Conservation (phyloP, 2,113 vertebrate species). For the Semnopithecus entellus region DNA sequence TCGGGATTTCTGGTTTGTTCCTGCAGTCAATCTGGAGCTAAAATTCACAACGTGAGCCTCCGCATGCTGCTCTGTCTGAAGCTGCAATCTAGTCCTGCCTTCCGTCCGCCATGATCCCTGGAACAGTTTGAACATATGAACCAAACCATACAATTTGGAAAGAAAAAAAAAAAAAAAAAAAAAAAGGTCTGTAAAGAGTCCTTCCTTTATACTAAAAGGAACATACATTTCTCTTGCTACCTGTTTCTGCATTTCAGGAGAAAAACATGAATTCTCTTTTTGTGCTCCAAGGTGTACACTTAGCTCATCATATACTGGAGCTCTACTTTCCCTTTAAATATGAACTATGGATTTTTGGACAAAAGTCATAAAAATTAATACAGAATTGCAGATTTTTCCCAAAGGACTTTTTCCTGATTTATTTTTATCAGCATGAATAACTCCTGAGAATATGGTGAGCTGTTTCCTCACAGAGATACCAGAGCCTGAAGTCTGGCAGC, state of each 20-base stretch:
- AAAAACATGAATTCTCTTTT: background rate
- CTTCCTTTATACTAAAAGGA: background rate
- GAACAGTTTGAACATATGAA: background rate
- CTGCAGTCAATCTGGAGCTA: too few relatives aligned
- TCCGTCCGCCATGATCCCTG: too few relatives aligned
- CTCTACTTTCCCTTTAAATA: background rate
- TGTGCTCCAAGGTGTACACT: background rate
- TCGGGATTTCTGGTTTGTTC: too few relatives aligned
- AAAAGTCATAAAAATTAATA: conserved; percentile 27
- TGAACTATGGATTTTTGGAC: background rate
- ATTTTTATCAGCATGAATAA: background rate
- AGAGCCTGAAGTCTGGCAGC: background rate
- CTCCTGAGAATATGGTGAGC: background rate
- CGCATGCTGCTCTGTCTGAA: too few relatives aligned
- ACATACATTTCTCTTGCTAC: background rate
- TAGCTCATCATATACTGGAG: background rate
- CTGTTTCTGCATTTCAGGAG: background rate
- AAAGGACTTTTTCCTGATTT: background rate
- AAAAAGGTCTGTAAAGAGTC: background rate
- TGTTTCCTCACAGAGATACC: background rate
- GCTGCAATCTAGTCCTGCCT: too few relatives aligned
- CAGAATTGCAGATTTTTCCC: background rate
- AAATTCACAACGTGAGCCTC: too few relatives aligned
- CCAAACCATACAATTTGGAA: background rate
- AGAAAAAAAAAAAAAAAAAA: background rate